These are phyloP conservation scores for Hymenopus coronatus DNA, from an alignment of 2,888 invertebrate species.

Conservation along the genomic window DNA sequence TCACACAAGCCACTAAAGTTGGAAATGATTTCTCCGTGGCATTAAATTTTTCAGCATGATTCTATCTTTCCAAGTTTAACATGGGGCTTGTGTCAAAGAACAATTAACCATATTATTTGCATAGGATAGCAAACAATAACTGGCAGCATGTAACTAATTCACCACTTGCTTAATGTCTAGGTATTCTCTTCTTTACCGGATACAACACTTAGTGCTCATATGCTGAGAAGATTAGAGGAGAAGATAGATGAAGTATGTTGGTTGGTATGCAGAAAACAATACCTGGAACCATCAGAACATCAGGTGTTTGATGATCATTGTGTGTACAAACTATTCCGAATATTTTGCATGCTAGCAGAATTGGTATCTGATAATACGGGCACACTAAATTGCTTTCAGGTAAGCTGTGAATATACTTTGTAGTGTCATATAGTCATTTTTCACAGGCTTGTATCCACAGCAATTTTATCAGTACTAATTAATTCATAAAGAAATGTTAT, in stretches of 20 bases:
- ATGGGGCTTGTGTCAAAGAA: too few species aligned
- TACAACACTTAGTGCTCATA: constrained; percentile 55
- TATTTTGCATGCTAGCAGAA: constrained; percentile 77
- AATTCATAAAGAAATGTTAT: too few species aligned
- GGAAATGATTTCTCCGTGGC: too few species aligned
- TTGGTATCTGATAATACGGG: constrained; percentile 52
- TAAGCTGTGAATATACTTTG: background rate
- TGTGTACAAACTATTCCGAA: constrained; percentile 69
- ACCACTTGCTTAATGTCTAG: constrained; percentile 36
- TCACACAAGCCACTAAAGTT: too few species aligned
- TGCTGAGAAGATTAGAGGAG: constrained; percentile 60
- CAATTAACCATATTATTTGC: too few species aligned
- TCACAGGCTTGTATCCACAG: background rate
- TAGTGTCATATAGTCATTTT: too few species aligned
- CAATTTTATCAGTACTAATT: too few species aligned
- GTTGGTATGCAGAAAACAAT: constrained; percentile 70
- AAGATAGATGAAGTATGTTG: constrained; percentile 76
- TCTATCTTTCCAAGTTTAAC: too few species aligned
- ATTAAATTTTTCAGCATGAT: too few species aligned
- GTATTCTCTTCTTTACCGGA: constrained; percentile 63
- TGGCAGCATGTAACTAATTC: background rate
- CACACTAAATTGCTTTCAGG: background rate
- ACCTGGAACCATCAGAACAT: constrained; percentile 55
- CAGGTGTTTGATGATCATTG: constrained; percentile 63
- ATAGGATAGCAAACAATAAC: too few species aligned